A percentile compares a stretch with the other conserved stretches of the same genome.
These are phyloP conservation scores for Platysternon megacephalum DNA, from an alignment of 2,113 vertebrate genomes.

Conservation along the genomic window DNA sequence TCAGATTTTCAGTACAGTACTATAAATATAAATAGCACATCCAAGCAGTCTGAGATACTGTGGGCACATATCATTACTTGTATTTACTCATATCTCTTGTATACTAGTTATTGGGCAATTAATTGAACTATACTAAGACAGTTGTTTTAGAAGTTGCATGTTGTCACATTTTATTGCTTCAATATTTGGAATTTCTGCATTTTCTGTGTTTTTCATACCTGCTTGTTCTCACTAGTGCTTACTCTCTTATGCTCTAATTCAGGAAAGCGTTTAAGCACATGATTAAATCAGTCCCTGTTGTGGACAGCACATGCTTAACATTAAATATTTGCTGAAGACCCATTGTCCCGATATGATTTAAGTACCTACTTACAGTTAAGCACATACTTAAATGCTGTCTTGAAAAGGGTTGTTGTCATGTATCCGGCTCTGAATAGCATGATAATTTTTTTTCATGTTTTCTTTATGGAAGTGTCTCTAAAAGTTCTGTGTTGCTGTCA, in stretches of 20 bases:
- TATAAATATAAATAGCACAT: slow-evolving; percentile 60
- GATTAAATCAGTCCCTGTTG: neutral
- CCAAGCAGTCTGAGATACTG: slow-evolving; percentile 9
- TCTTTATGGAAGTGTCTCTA: neutral
- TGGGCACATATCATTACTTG: slow-evolving; percentile 20
- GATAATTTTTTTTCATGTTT: neutral
- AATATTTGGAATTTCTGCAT: neutral
- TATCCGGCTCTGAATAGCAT: neutral
- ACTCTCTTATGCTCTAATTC: rapidly evolving
- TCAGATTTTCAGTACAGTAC: slow-evolving; percentile 46
- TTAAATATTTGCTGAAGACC: neutral
- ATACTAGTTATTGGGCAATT: slow-evolving; percentile 17
- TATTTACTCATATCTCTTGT: slow-evolving; percentile 19
- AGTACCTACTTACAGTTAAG: neutral
- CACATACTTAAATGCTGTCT: neutral
- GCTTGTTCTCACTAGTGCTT: neutral
- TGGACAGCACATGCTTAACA: neutral
- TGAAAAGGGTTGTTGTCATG: neutral
- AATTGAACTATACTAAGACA: slow-evolving; percentile 20
- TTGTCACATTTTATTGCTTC: neutral
- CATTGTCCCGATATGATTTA: neutral
- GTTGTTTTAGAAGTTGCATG: neutral
- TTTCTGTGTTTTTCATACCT: neutral
- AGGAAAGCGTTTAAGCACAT: neutral
- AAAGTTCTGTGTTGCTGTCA: neutral